Evolutionary conservation across 2,797 vertebrate genomes (phyloP), one percentile per base, ranked within the genome.

Genomic region (Poecilia velifera): DNA sequence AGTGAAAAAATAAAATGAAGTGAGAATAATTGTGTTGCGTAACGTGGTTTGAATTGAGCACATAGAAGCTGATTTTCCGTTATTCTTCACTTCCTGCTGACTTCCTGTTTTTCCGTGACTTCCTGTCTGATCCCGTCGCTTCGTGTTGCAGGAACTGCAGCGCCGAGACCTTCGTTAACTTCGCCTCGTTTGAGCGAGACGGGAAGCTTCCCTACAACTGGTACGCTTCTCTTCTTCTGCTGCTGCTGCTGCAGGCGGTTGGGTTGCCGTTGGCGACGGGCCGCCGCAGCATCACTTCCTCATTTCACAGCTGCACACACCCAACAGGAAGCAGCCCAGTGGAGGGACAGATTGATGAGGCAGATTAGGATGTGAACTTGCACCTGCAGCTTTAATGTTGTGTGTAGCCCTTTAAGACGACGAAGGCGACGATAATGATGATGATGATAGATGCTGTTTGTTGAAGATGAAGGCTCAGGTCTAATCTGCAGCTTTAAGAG

Each of bases 131-230:
- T 62, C 34, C 62, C 6, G 1, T 9, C 20, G 9, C 49, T 66
- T 12, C 73, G 14, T 81, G 13, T 92, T 89, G 78, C 94, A 99
- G 98, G 88, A 97, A 98, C 14, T 98, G 97, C 0, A 97, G 97
- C 4, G 97, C 97, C 0, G 98, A 98, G 86, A 99, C 98, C 0
- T 99, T 99, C 46, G 97, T 99, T 75, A 99, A 99, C 82, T 99
- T 99, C 36, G 97, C 98, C 0, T 98, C 98, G 0, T 96, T 99
- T 74, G 98, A 99, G 81, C 93, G 97, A 80, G 98, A 99, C 49
- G 97, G 98, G 28, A 99, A 99, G 71, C 97, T 99, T 51, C 98
- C 98, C 0, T 99, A 98, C 85, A 99, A 98, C 79, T 99, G 98
- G 98, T 99, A 96, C 88, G 97, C 82, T 1, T 72, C 47, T 55